These are phyloP conservation scores for Cynocephalus volans DNA, from an alignment of 2,113 vertebrate species.

Conservation along the genomic window DNA sequence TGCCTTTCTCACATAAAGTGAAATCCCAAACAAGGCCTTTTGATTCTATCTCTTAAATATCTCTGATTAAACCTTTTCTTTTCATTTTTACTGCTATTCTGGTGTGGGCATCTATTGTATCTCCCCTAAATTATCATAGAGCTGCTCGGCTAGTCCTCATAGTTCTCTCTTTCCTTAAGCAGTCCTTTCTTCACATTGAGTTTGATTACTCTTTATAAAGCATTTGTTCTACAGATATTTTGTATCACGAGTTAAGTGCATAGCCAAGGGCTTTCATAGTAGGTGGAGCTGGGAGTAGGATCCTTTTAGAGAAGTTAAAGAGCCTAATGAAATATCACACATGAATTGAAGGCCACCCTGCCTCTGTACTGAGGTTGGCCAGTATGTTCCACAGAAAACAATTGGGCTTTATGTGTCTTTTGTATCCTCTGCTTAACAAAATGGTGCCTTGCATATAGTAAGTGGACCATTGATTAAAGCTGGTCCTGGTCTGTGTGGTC, in stretches of 20 bases:
- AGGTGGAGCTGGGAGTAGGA: not conserved
- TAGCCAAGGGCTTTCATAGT: not conserved
- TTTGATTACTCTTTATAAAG: not conserved
- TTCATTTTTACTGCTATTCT: not conserved
- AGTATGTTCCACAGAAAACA: not conserved
- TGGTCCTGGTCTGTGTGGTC: not conserved
- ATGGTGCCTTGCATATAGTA: not conserved
- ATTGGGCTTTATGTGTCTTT: not conserved
- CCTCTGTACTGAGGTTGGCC: conserved; percentile 10
- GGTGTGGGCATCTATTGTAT: not conserved
- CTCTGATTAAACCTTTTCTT: not conserved
- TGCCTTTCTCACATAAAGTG: not conserved
- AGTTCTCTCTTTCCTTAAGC: not conserved
- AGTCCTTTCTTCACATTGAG: not conserved
- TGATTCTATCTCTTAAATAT: not conserved
- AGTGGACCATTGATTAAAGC: not conserved
- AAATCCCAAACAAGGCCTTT: not conserved
- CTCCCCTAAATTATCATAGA: not conserved
- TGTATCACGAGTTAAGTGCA: not conserved
- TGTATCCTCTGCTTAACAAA: not conserved
- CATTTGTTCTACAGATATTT: not conserved
- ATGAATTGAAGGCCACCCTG: not conserved
- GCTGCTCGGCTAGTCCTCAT: not conserved
- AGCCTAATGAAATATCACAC: not conserved
- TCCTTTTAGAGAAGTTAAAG: not conserved